Percentiles rank a stretch among this genome's conserved stretches.
Evolutionary conservation across 2,797 vertebrate genomes (phyloP).

Genomic region (Xenops minutus): DNA sequence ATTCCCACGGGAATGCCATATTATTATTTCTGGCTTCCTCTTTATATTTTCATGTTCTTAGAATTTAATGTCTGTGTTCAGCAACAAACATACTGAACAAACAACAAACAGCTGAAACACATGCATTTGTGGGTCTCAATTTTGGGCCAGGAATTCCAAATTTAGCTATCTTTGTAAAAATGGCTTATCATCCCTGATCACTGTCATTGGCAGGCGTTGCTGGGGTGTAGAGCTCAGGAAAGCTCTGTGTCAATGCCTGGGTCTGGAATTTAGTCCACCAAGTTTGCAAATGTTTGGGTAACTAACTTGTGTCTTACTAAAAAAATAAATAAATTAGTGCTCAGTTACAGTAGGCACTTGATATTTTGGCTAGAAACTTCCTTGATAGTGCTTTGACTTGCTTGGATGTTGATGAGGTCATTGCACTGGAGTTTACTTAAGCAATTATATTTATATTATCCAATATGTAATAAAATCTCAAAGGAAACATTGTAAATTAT

Average conservation of each 20-base stretch:
- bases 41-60: neutral
- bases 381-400: neutral
- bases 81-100: neutral
- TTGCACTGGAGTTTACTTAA: neutral
- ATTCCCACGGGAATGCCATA: neutral
- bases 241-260: neutral
- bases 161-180: neutral
- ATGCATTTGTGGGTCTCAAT: neutral
- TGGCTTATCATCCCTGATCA: fast-evolving
- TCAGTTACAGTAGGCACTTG: neutral
- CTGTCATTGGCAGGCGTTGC: fast-evolving
- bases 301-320: neutral
- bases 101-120: neutral
- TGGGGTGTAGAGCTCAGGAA: neutral
- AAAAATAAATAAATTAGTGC: neutral
- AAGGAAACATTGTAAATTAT: neutral
- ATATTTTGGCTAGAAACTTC: neutral
- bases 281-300: neutral
- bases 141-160: neutral
- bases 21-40: neutral
- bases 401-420: neutral
- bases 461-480: neutral
- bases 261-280: neutral
- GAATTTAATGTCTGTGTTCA: neutral
- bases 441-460: neutral